phyloP scores from a whole-genome alignment of 2,113 vertebrate species.

The Orcinus orca region DNA sequence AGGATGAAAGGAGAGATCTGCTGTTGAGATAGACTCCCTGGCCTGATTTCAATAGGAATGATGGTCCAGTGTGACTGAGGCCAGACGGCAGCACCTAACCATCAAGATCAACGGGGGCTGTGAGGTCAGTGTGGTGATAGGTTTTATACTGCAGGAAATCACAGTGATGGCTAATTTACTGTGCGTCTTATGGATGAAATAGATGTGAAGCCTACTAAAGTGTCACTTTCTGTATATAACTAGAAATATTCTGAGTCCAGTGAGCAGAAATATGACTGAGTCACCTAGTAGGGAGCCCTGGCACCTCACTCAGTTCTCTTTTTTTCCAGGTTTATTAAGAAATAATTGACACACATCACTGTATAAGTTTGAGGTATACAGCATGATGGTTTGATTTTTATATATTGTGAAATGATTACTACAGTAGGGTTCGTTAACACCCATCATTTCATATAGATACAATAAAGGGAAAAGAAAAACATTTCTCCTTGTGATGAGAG shows the following conservation, averaged over 20 bases:
- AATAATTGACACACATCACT: neutral
- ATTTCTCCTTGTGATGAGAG: neutral
- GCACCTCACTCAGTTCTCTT: neutral
- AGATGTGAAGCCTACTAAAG: neutral
- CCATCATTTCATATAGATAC: neutral
- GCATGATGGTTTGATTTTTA: neutral
- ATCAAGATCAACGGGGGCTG: neutral
- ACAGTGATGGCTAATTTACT: too few relatives aligned
- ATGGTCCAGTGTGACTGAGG: neutral
- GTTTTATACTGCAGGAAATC: neutral
- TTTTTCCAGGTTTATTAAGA: neutral
- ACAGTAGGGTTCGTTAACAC: neutral
- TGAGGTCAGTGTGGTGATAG: neutral
- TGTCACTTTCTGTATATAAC: neutral
- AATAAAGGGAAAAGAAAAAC: neutral
- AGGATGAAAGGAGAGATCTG: too few relatives aligned
- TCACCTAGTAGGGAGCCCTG: neutral
- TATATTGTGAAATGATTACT: neutral
- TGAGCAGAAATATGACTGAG: neutral
- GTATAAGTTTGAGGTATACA: neutral
- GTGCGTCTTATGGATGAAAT: neutral
- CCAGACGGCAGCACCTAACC: neutral
- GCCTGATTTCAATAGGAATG: neutral
- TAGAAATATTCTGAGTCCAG: neutral
- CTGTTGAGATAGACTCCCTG: fast-evolving